phyloP scores from a whole-genome alignment of 2,113 vertebrate genomes.

The Lepisosteus oculatus region DNA sequence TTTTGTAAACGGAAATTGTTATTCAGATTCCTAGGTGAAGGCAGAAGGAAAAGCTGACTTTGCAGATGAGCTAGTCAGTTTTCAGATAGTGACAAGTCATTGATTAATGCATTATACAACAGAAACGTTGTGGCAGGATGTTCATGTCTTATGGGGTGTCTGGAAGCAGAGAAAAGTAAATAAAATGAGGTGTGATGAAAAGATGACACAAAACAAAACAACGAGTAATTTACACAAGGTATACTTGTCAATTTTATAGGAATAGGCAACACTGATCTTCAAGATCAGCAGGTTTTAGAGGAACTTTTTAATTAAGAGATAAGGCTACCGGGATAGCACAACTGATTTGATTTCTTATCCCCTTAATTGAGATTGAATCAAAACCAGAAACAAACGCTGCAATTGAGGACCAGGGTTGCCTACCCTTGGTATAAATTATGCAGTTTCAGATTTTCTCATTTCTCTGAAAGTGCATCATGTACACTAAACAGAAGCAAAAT shows the following conservation, averaged over 20 bases:
- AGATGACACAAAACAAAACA: neutral
- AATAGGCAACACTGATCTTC: no score
- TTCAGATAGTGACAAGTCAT: neutral
- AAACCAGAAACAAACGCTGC: no score
- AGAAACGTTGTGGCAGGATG: conserved; percentile 15
- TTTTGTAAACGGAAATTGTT: no score
- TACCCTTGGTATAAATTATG: neutral
- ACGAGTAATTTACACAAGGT: no score
- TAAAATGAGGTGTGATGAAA: conserved; percentile 5
- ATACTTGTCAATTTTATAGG: no score
- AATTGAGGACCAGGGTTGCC: neutral
- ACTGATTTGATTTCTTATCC: no score
- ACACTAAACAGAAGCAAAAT: neutral
- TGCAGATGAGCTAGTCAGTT: neutral
- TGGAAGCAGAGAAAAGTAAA: conserved; percentile 2
- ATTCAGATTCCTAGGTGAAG: neutral
- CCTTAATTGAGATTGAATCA: no score
- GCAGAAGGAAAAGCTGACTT: neutral
- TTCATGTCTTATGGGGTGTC: conserved; percentile 30
- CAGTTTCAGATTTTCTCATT: neutral
- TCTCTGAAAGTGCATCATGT: neutral
- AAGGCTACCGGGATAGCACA: no score
- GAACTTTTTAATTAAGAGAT: no score
- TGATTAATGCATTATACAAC: conserved; percentile 16
- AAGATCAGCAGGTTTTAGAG: no score